phyloP scores from a whole-genome alignment of 2,113 vertebrate species.

The Alligator mississippiensis region DNA sequence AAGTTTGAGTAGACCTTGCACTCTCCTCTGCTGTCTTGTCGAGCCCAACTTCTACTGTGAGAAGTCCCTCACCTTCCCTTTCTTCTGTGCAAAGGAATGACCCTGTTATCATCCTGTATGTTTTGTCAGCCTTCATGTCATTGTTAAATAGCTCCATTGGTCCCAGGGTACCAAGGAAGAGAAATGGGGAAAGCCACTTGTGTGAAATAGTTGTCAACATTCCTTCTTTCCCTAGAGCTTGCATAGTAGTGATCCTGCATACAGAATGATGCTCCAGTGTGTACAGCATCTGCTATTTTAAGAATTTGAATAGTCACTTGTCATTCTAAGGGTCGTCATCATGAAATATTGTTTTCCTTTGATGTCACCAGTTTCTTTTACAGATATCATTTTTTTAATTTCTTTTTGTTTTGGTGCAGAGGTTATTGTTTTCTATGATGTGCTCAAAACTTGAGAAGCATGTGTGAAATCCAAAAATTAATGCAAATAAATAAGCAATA shows the following conservation, averaged over 20 bases:
- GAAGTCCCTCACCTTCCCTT: background rate
- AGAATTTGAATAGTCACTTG: background rate
- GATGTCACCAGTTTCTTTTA: background rate
- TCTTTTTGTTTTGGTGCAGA: background rate
- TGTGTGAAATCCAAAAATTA: background rate
- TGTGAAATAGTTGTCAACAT: background rate
- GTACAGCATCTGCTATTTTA: background rate
- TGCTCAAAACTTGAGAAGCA: background rate
- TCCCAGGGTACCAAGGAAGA: background rate
- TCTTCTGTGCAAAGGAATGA: rapidly evolving
- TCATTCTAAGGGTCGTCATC: background rate
- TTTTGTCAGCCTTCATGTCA: background rate
- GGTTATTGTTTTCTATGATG: background rate
- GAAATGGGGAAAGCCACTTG: background rate
- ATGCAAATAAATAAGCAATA: background rate
- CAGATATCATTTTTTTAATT: background rate
- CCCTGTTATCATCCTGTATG: background rate
- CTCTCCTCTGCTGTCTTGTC: background rate
- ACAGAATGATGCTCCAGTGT: background rate
- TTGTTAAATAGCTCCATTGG: background rate
- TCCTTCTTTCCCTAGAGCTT: background rate
- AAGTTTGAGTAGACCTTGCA: background rate
- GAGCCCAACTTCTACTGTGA: background rate
- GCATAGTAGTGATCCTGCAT: rapidly evolving
- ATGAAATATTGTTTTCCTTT: background rate